Conservation (phyloP, 2,797 vertebrate species). For the Neosilurus mollespiculum region DNA sequence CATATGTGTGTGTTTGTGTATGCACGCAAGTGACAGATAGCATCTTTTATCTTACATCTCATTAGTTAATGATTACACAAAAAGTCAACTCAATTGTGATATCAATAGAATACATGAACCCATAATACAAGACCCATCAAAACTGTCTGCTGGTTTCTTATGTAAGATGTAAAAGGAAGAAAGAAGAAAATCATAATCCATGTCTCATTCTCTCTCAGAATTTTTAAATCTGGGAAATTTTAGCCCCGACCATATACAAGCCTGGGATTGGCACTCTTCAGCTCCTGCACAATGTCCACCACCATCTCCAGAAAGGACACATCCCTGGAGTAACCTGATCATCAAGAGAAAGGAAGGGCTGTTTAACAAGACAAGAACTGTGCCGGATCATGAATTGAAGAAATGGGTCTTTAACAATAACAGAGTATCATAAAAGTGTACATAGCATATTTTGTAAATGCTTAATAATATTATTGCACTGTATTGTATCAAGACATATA, state of each 20-base stretch:
- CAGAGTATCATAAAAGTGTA: too few relatives aligned
- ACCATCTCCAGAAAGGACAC: conserved; percentile 88
- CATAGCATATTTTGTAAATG: too few relatives aligned
- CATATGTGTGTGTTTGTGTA: too few relatives aligned
- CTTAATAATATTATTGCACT: too few relatives aligned
- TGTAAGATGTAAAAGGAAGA: neutral
- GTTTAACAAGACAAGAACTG: neutral
- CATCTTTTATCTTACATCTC: too few relatives aligned
- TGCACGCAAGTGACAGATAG: too few relatives aligned
- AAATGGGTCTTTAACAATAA: too few relatives aligned
- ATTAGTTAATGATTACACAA: neutral
- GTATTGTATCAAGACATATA: too few relatives aligned
- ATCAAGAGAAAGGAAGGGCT: neutral
- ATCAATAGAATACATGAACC: neutral
- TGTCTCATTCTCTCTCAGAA: neutral
- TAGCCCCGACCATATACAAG: conserved; percentile 86
- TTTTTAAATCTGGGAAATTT: neutral
- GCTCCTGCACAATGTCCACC: conserved; percentile 89
- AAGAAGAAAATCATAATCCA: neutral
- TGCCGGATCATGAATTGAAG: too few relatives aligned
- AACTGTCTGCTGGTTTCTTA: neutral
- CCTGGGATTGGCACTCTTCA: conserved; percentile 83
- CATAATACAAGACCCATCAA: neutral
- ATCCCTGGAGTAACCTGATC: conserved; percentile 88
- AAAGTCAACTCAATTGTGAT: neutral